Evolutionary conservation across 2,888 invertebrate species (phyloP).

Genomic region (Apotomis betuletana): DNA sequence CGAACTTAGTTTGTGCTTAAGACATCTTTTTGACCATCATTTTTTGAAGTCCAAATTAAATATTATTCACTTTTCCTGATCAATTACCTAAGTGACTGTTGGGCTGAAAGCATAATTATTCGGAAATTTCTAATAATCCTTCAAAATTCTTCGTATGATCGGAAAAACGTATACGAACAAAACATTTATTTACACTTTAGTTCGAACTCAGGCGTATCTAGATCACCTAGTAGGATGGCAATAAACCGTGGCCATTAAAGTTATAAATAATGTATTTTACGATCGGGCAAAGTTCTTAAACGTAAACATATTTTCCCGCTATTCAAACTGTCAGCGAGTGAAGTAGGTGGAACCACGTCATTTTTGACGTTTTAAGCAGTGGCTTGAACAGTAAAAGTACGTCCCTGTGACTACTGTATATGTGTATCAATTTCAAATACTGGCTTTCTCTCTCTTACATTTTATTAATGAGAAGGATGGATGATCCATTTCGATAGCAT

Average conservation of each 20-base stretch:
- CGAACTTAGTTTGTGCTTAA: too few relatives aligned
- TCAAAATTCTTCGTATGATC: too few relatives aligned
- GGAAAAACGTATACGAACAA: too few relatives aligned
- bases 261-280: slow-evolving; percentile 7
- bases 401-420: slow-evolving; percentile 1
- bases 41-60: too few relatives aligned
- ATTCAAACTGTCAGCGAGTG: not conserved
- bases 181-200: too few relatives aligned
- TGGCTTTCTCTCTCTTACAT: not conserved
- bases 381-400: slow-evolving; percentile 3
- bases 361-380: not conserved
- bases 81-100: too few relatives aligned
- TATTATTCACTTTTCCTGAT: too few relatives aligned
- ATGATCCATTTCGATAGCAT: not conserved
- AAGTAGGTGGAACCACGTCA: not conserved
- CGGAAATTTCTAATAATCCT: too few relatives aligned
- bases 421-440: not conserved
- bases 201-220: not conserved
- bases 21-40: too few relatives aligned
- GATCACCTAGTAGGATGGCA: not conserved
- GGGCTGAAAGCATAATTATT: too few relatives aligned
- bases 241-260: not conserved
- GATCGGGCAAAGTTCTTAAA: slow-evolving; percentile 21
- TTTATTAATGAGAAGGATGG: not conserved
- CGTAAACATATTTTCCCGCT: slow-evolving; percentile 22